Base-by-base conservation (phyloP, 2,797 vertebrate species). In the Ctenosaura bakeri region DNA sequence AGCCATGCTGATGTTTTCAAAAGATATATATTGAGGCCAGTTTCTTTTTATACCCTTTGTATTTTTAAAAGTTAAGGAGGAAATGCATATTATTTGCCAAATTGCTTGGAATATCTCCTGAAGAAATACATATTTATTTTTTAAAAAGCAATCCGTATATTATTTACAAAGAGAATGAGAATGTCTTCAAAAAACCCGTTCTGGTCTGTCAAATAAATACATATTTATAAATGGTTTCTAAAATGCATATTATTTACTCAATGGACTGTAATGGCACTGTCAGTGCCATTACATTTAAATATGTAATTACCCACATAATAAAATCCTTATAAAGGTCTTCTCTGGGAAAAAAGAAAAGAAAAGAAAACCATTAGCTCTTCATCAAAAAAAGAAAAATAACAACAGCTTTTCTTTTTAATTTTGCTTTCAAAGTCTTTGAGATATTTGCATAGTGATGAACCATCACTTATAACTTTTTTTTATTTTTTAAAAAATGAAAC, bases 151-250 rank as follows among this genome's bases (percentile, higher is more conserved):
- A 96, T 94, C 93, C 92, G 95, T 94, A 95, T 93, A 96, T 96
- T 96, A 96, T 94, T 97, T 95, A 95, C 94, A 95, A 89, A 92
- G 95, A 93, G 89, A 92, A 94, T 94, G 91, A 95, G 93, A 96
- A 95, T 89, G 89, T 93, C 89, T 96, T 95, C 81, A 93, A 95
- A 89, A 96, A 95, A 92, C 66, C n/a, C 1, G 88, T 94, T 96
- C 95, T 94, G 95, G 91, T 95, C 95, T 89, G 92, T 91, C 93
- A 96, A 96, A 94, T 95, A 97, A 96, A 96, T 96, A 96, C 94
- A 96, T 96, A 96, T 95, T 96, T 96, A 96, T 94, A 94, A 93
- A 95, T 92, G 91, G 84, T 82, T 96, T 95, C 94, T 94, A 94
- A 97, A 96, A 97, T 93, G 94, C 88, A 26, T 92, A 94, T 94